phyloP scores from a whole-genome alignment of 2,797 vertebrate species.

The Gymnoscopelus braueri region DNA sequence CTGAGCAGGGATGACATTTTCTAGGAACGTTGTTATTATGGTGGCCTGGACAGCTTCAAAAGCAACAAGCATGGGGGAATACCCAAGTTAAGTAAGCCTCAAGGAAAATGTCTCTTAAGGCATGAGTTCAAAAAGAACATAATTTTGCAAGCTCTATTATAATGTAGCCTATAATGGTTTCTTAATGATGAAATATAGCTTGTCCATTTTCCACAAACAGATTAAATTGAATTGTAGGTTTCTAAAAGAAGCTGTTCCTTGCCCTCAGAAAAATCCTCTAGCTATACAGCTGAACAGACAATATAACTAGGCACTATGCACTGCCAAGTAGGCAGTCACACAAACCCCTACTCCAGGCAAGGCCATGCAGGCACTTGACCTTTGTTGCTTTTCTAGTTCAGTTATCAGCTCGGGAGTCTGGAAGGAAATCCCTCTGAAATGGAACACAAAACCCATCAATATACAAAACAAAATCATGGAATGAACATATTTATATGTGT shows the following conservation, averaged over 20 bases:
- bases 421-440: slow-evolving; percentile 28
- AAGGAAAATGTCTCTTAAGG: slow-evolving; percentile 51
- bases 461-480: slow-evolving; percentile 11
- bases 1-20: slow-evolving; percentile 74
- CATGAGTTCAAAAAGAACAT: slow-evolving; percentile 42
- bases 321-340: background rate
- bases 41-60: slow-evolving; percentile 62
- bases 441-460: slow-evolving; percentile 40
- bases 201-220: too few relatives aligned
- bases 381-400: slow-evolving; percentile 16
- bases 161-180: background rate
- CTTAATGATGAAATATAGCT: too few relatives aligned
- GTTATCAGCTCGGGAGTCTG: background rate
- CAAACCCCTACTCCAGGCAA: slow-evolving; percentile 19
- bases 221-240: too few relatives aligned
- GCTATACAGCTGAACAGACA: too few relatives aligned
- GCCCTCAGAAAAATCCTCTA: too few relatives aligned
- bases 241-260: too few relatives aligned
- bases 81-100: slow-evolving; percentile 41
- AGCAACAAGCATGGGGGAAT: slow-evolving; percentile 39
- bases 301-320: too few relatives aligned
- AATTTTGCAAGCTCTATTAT: slow-evolving; percentile 22
- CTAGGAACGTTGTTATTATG: slow-evolving; percentile 79
- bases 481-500: slow-evolving; percentile 28
- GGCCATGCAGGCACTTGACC: slow-evolving; percentile 6